Evolutionary conservation across 2,797 vertebrate genomes (phyloP), one percentile per base, ranked within the genome.

Genomic region (Sebastes steindachneri): DNA sequence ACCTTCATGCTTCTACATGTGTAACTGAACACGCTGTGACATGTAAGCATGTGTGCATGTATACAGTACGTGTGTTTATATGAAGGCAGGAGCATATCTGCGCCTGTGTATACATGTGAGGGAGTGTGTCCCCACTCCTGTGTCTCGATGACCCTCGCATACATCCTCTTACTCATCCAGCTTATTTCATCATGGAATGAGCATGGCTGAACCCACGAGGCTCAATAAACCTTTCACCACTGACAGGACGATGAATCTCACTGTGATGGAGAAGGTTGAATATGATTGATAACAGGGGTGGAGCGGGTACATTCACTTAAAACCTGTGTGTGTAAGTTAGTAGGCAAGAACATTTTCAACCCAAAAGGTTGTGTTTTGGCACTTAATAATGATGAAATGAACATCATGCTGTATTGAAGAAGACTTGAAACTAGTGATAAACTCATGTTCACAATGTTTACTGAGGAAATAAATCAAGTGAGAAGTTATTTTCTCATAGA

Each of bases 211-310:
- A 72, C 70, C 73, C 79, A 84, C 17, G 21, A 78, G 60, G 73
- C 80, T 59, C 63, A 28, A 79, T 87, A 86, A 89, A 88, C 28
- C 57, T 73, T 57, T 85, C 75, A 82, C 12, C 54, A 8, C 71
- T 10, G 76, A 80, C 75, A 80, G 68, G 25, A 62, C 21, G 3
- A 35, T 87, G 84, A 91, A 87, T 87, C 77, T 83, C 59, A 11
- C 28, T 12, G 59, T 53, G 70, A 75, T 77, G 73, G 48, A 55
- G 31, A 41, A 23, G 51, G 67, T 2, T 48, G 66, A 60, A 57
- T 12, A 60, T 82, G 67, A 89, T 63, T 68, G 65, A 89, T 80
- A 72, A 19, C 31, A 4, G 3, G 67, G 0, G 60, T 17, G 59
- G 12, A 55, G 79, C 10, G 0, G n/a, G 7, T 37, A 7, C 15